A percentile compares a stretch with the other conserved stretches of the same genome.
phyloP scores from a whole-genome alignment of 2,888 invertebrate genomes.

The Diarsia brunnea region DNA sequence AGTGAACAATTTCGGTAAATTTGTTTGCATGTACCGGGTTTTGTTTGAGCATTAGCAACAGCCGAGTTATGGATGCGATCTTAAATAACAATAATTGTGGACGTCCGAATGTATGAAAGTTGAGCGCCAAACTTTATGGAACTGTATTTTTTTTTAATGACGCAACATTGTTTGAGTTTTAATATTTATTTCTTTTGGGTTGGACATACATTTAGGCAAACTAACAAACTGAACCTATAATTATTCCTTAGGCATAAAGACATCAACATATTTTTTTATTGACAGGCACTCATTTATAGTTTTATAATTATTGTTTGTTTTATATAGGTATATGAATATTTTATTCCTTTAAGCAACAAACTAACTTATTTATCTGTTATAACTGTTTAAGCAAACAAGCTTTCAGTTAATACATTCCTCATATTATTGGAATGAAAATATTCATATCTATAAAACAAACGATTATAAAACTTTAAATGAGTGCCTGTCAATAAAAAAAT shows the following conservation, averaged over 20 bases:
- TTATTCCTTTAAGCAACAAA: neutral
- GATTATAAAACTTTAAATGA: slow-evolving; percentile 42
- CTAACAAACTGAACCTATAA: slow-evolving; percentile 61
- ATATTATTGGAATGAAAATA: too few species aligned
- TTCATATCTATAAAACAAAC: slow-evolving; percentile 27
- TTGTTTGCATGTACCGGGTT: slow-evolving; percentile 87
- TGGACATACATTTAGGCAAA: slow-evolving; percentile 57
- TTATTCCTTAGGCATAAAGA: slow-evolving; percentile 58
- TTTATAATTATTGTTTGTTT: slow-evolving; percentile 43
- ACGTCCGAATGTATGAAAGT: slow-evolving; percentile 67
- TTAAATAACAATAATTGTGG: slow-evolving; percentile 83
- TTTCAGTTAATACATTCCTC: neutral
- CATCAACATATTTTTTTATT: slow-evolving; percentile 43
- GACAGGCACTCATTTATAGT: slow-evolving; percentile 41
- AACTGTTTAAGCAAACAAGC: neutral
- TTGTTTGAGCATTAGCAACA: slow-evolving; percentile 85
- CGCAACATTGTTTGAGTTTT: slow-evolving; percentile 66
- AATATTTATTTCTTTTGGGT: slow-evolving; percentile 65
- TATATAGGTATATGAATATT: slow-evolving; percentile 1
- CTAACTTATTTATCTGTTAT: neutral
- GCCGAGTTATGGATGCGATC: slow-evolving; percentile 81
- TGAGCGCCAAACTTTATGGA: slow-evolving; percentile 62
- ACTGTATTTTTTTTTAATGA: slow-evolving; percentile 66
- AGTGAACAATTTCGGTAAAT: slow-evolving; percentile 88
- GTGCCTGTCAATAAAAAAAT: slow-evolving; percentile 34